Evolutionary conservation across 2,113 vertebrate genomes (phyloP).

Genomic region (Zosterops hypoxanthus): DNA sequence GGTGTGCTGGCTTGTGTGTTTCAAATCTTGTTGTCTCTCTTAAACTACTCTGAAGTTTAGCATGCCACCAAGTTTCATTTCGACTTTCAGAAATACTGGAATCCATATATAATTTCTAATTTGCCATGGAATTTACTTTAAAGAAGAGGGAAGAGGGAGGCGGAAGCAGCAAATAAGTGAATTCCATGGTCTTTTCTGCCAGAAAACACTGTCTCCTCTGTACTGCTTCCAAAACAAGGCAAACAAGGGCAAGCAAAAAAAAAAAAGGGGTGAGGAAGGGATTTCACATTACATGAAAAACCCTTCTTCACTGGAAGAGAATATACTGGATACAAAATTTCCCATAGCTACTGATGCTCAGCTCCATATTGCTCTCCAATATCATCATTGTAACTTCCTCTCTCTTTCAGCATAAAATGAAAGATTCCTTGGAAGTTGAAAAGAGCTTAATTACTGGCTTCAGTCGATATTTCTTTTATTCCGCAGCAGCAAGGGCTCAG

Average conservation of each 20-base stretch:
- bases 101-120: not conserved
- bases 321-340: not conserved
- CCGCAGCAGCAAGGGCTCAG: not conserved
- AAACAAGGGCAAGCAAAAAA: not conserved
- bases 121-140: constrained; percentile 42
- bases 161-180: not conserved
- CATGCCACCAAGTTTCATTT: not conserved
- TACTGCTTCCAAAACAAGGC: constrained; percentile 21
- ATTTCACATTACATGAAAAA: not conserved
- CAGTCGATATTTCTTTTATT: not conserved
- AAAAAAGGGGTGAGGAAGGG: not conserved
- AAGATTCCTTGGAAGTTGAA: constrained; percentile 31
- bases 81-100: not conserved
- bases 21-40: not conserved
- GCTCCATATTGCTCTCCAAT: not conserved
- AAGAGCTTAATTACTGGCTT: not conserved
- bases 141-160: not conserved
- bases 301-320: not conserved
- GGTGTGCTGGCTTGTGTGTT: not conserved
- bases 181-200: not conserved
- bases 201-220: constrained; percentile 10
- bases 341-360: not conserved
- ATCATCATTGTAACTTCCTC: not conserved
- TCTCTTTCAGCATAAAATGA: not conserved
- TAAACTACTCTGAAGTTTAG: not conserved